Percentiles rank a stretch among this genome's conserved stretches.
Conservation (phyloP, 2,888 invertebrate species). For the Protodeltote pygarga region DNA sequence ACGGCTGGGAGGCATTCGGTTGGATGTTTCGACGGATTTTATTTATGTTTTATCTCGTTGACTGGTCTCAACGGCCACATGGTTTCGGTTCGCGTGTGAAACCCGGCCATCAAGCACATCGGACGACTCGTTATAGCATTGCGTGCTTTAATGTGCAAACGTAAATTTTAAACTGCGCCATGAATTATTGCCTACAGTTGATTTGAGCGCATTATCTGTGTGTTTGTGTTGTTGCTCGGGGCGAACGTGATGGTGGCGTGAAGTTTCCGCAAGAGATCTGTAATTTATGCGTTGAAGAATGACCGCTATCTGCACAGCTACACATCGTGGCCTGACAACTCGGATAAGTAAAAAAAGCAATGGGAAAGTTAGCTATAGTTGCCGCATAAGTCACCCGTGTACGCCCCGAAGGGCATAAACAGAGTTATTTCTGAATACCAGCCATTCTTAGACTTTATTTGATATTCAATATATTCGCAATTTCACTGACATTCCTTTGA, state of each 20-base stretch:
- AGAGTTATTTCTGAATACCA: conserved; percentile 50
- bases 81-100: conserved; percentile 65
- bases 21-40: conserved; percentile 48
- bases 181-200: conserved; percentile 53
- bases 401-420: conserved; percentile 35
- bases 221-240: conserved; percentile 59
- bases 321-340: conserved; percentile 29
- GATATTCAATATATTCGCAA: conserved; percentile 55
- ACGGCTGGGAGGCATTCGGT: conserved; percentile 37
- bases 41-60: conserved; percentile 53
- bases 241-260: conserved; percentile 63
- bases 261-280: conserved; percentile 59
- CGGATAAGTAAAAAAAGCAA: conserved; percentile 40
- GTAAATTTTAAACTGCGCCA: conserved; percentile 64
- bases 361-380: conserved; percentile 34
- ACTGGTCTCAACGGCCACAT: conserved; percentile 44
- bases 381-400: conserved; percentile 39
- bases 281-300: conserved; percentile 67
- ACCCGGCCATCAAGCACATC: conserved; percentile 54
- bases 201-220: conserved; percentile 66
- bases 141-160: conserved; percentile 69
- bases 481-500: conserved; percentile 46
- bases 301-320: conserved; percentile 60
- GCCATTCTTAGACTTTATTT: conserved; percentile 46
- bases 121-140: conserved; percentile 57